phyloP scores from a whole-genome alignment of 2,888 invertebrate species.

The Eristalinus sepulchralis region DNA sequence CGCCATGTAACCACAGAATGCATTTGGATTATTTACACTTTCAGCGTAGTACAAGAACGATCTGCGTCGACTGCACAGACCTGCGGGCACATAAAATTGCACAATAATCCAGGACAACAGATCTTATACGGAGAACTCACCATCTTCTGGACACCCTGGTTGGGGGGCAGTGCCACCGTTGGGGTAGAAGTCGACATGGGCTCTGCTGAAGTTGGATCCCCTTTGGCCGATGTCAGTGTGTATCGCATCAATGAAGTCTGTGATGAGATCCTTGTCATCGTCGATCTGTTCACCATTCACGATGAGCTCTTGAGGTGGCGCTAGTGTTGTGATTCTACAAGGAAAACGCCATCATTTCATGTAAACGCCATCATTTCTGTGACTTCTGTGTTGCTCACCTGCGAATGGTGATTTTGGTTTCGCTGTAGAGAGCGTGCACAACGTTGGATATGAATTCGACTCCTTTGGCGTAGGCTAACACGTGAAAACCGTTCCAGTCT shows the following conservation, averaged over 20 bases:
- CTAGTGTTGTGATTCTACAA: background rate
- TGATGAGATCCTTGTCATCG: background rate
- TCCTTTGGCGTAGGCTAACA: background rate
- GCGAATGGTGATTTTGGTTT: background rate
- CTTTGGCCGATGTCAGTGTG: background rate
- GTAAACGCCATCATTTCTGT: too few relatives aligned
- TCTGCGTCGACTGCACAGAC: slow-evolving; percentile 83
- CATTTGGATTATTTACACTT: slow-evolving; percentile 76
- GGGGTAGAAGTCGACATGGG: background rate
- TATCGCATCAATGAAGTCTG: background rate
- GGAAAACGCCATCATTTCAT: background rate
- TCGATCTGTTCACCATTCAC: background rate
- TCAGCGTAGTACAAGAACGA: slow-evolving; percentile 83
- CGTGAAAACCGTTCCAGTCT: background rate
- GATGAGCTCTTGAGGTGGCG: background rate
- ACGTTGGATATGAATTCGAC: background rate
- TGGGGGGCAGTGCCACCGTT: background rate
- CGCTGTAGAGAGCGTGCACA: background rate
- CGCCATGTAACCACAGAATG: slow-evolving; percentile 82
- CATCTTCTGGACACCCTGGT: background rate
- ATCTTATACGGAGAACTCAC: background rate
- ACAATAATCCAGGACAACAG: too few relatives aligned
- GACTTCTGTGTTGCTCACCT: background rate
- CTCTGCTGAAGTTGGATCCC: background rate
- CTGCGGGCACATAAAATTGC: slow-evolving; percentile 73